Conservation (phyloP, 64 coral and sea anemone genomes). For the Montipora sp. region DNA sequence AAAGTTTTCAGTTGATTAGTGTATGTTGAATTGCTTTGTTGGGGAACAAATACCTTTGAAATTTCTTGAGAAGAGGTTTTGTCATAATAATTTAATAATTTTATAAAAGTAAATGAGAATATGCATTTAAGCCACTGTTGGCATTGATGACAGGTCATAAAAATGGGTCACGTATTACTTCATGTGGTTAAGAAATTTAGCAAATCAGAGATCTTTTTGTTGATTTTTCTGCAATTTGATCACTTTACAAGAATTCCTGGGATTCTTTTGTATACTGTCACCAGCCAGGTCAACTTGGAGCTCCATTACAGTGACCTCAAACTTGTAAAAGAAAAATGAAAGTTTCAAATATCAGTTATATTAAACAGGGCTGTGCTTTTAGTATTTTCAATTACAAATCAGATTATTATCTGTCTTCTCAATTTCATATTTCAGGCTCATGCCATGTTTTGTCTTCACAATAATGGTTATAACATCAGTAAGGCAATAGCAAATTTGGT, state of each 20-base stretch:
- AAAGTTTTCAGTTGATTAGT: no score
- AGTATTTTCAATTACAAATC: not conserved
- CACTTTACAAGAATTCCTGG: not conserved
- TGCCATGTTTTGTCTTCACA: slow-evolving; percentile 93
- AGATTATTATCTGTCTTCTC: not conserved
- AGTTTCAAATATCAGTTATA: not conserved
- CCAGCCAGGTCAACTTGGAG: not conserved
- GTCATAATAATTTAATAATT: no score
- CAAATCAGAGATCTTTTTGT: not conserved
- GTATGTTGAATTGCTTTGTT: no score
- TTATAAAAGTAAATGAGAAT: no score
- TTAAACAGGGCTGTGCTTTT: not conserved
- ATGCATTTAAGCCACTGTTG: no score
- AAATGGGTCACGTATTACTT: not conserved
- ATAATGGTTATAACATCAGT: slow-evolving; percentile 84
- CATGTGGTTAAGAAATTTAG: not conserved
- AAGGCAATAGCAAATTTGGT: slow-evolving; percentile 91
- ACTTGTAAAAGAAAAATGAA: not conserved
- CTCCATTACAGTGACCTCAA: not conserved
- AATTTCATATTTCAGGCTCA: slow-evolving; percentile 70
- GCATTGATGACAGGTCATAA: no score
- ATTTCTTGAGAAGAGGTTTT: no score
- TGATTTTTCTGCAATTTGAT: not conserved
- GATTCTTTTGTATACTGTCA: not conserved
- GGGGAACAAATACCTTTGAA: no score